Evolutionary conservation across 1,140 invertebrate genomes (phyloP), one percentile per base, ranked within the genome.

Genomic region (Drosophila sucinea): DNA sequence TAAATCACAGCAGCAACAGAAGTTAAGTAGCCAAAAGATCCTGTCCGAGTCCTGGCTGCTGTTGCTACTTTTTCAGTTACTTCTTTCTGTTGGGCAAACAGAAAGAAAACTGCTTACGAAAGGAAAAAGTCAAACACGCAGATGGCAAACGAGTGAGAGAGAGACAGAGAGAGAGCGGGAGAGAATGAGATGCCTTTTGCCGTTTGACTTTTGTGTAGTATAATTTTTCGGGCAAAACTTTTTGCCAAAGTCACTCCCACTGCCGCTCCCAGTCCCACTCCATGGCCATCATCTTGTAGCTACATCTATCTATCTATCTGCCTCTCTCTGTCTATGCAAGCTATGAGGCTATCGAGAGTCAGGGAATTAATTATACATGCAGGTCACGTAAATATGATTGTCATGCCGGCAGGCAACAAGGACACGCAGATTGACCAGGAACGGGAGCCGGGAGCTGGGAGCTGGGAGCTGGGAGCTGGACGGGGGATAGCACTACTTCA

Each of bases 301-400:
- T 51, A 17, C 4, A 5, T 41, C 40, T 17, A 4, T 51, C 29
- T 25, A 4, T 25, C 17, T 8, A n/a, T 7, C 51, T 29, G 25
- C 3, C 35, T 11, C 2, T 38, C 35, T 38, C 35, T 38, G 4
- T 54, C 5, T 54, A 44, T 58, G 56, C 32, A 65, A 67, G 65
- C 23, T 41, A 75, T 67, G 29, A 65, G 72, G 65, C 23, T 41
- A 75, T 67, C 60, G 56, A 25, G 27, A 40, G 70, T 54, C 51
- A 17, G 65, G 60, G 73, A 87, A 87, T 87, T 87, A 87, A 87
- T 87, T 87, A 87, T 87, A 87, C 84, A 87, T 87, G 84, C 84
- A 87, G 84, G 84, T 87, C 84, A 87, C 84, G 84, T 89, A 89
- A 84, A 89, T 87, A 89, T 89, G 84, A 87, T 87, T 87, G 84